Conservation (phyloP, 2,888 invertebrate genomes). For the Trypoxylon attenuatum region DNA sequence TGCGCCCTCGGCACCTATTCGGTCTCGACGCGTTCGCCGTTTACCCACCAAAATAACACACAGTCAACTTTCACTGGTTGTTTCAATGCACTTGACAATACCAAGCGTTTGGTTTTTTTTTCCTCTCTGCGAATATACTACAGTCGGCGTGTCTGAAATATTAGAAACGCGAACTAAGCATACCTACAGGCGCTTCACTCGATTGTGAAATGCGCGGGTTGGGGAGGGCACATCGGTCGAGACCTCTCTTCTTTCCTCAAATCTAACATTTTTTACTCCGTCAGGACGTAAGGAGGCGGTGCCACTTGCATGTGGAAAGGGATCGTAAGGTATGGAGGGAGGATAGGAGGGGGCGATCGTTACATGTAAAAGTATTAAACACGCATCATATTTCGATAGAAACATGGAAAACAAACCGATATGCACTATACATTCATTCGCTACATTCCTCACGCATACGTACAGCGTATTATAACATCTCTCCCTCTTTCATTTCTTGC, state of each 20-base stretch:
- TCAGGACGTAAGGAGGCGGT: neutral
- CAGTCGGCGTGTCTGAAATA: too few relatives aligned
- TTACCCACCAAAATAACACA: too few relatives aligned
- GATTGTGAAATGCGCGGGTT: too few relatives aligned
- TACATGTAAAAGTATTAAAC: constrained; percentile 68
- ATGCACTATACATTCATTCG: constrained; percentile 45
- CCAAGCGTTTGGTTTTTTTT: too few relatives aligned
- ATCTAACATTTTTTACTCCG: neutral
- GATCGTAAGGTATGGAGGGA: constrained; percentile 18
- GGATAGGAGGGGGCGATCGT: constrained; percentile 17
- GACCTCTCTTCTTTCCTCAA: neutral
- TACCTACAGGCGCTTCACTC: too few relatives aligned
- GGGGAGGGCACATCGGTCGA: too few relatives aligned
- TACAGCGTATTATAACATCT: neutral
- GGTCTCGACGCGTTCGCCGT: too few relatives aligned
- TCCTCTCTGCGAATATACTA: too few relatives aligned
- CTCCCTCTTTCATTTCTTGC: neutral
- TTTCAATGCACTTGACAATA: too few relatives aligned
- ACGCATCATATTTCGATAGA: constrained; percentile 55
- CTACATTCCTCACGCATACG: constrained; percentile 10
- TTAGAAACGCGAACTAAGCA: too few relatives aligned
- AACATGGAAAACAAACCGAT: constrained; percentile 62
- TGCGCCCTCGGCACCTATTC: too few relatives aligned
- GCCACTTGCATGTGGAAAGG: neutral
- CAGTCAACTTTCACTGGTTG: too few relatives aligned